Conservation (phyloP, 2,113 vertebrate species). For the Oxyura jamaicensis region DNA sequence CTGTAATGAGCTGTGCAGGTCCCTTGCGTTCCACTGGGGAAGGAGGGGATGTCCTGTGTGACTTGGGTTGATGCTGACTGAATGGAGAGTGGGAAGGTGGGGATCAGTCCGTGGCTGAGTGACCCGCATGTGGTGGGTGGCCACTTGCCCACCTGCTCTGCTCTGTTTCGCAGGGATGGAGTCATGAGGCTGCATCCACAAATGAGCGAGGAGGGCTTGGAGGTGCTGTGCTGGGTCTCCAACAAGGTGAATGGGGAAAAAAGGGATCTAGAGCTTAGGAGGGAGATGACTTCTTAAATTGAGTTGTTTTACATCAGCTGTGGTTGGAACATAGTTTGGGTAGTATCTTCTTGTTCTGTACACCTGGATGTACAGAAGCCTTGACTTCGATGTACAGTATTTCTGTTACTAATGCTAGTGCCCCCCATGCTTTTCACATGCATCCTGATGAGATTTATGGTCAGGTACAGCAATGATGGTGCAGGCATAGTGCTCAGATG, state of each 20-base stretch:
- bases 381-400: background rate
- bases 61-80: background rate
- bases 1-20: background rate
- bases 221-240: background rate
- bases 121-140: background rate
- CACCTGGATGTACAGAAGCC: background rate
- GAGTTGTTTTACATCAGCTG: background rate
- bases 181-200: too few species aligned
- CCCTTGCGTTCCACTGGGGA: background rate
- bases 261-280: background rate
- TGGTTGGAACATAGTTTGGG: background rate
- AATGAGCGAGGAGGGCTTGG: background rate
- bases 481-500: background rate
- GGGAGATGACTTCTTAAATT: background rate
- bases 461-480: background rate
- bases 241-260: background rate
- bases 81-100: background rate
- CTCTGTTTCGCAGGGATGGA: background rate
- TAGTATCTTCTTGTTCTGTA: background rate
- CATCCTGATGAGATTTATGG: background rate
- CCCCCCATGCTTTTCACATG: background rate
- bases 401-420: background rate
- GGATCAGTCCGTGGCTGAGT: background rate
- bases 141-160: background rate
- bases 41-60: background rate